Base-by-base conservation (phyloP, 2,888 invertebrate species). In the Eupithecia centaureata region DNA sequence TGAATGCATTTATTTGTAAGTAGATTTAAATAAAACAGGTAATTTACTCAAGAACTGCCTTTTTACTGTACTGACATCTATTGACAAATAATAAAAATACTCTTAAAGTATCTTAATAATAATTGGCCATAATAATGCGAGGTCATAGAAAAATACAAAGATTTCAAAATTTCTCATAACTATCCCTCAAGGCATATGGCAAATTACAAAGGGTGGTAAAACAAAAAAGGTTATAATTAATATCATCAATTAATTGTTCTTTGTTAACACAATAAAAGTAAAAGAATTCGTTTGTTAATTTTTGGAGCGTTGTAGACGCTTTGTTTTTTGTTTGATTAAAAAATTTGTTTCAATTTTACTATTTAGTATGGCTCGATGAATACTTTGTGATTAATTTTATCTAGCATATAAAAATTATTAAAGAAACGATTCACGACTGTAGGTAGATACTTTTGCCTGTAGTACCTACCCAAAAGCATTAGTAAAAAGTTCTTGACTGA, bases 141-240 rank as follows among this genome's bases (percentile, higher is more conserved):
- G 78, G 77, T 77, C 63, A 38, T 70, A 66, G 63, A 60, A 30
- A 51, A 33, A 28, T n/a, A 30, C 56, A 13, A 57, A 54, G 15
- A 59, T 33, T 52, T 32, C 2, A 35, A 22, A 33, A 28, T 25
- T 63, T 63, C 61, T 71, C 73, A 57, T 25, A 35, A 58, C 51
- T 67, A 51, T 58, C 65, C 62, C 68, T 69, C 30, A 47, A 65
- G 68, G 67, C 67, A 67, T 67, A 68, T 68, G 63, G 61, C 54
- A 54, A 42, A 61, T 47, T 62, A 59, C 15, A 25, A 66, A 66
- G 69, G 69, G 66, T 66, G 65, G 73, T 82, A 82, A 84, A 87
- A 89, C 86, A 89, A 91, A 88, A 86, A 85, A 85, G 78, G 79
- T 81, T 81, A 88, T 87, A 91, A 92, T 92, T 91, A 92, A 91